phyloP scores from a whole-genome alignment of 2,113 vertebrate species.

The Thermophis baileyi region DNA sequence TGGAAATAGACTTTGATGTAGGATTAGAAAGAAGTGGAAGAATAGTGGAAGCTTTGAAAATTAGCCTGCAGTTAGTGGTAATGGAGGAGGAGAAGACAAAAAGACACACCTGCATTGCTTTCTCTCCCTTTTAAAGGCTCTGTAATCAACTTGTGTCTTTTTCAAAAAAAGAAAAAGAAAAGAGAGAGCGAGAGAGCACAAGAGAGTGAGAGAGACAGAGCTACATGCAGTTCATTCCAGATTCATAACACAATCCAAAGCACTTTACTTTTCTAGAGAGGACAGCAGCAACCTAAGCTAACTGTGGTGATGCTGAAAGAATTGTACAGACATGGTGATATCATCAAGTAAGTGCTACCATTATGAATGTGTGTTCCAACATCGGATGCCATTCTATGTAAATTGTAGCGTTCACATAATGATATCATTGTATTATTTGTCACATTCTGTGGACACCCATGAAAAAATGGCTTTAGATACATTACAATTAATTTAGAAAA shows the following conservation, averaged over 20 bases:
- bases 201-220: not conserved
- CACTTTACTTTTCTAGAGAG: not conserved
- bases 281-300: not conserved
- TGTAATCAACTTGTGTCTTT: not conserved
- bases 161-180: not conserved
- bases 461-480: not conserved
- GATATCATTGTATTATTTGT: not conserved
- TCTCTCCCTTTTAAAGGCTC: not conserved
- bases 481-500: not conserved
- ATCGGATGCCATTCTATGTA: not conserved
- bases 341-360: not conserved
- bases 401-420: not conserved
- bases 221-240: not conserved
- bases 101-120: not conserved
- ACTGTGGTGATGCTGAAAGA: not conserved
- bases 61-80: constrained; percentile 18
- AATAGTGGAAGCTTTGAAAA: constrained; percentile 33
- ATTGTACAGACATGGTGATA: not conserved
- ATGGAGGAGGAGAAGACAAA: constrained; percentile 12
- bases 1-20: constrained; percentile 54
- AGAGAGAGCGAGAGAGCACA: not conserved
- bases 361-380: not conserved
- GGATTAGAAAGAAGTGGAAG: constrained; percentile 34
- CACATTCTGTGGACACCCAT: not conserved
- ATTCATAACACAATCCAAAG: not conserved